These are phyloP conservation scores for Drosophila subquinaria DNA, from an alignment of 2,888 invertebrate genomes.

Conservation along the genomic window DNA sequence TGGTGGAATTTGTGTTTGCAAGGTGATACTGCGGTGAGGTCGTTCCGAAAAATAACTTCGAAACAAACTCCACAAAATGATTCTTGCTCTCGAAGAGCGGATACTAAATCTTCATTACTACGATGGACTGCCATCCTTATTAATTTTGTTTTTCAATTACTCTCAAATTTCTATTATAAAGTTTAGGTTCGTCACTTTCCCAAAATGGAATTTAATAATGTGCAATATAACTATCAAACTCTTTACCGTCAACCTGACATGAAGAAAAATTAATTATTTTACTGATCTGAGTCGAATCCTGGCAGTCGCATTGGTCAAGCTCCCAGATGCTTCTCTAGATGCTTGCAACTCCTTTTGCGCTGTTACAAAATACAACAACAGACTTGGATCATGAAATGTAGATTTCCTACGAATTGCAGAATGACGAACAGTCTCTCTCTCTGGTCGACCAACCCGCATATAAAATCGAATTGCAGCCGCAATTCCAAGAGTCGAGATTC, in stretches of 20 bases:
- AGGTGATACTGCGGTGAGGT: neutral
- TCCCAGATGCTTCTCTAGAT: too few relatives aligned
- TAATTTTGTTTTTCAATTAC: neutral
- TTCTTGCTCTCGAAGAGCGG: neutral
- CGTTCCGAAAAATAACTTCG: neutral
- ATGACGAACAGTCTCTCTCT: too few relatives aligned
- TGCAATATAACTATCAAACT: neutral
- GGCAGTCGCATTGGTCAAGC: too few relatives aligned
- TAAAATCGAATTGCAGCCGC: too few relatives aligned
- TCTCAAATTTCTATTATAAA: slow-evolving; percentile 1
- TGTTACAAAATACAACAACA: too few relatives aligned
- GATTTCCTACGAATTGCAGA: too few relatives aligned
- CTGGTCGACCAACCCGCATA: too few relatives aligned
- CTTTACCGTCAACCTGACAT: neutral
- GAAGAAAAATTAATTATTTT: neutral
- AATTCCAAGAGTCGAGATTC: too few relatives aligned
- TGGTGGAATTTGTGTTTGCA: neutral
- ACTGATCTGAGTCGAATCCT: too few relatives aligned
- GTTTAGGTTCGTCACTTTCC: neutral
- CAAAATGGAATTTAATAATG: neutral
- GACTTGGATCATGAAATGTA: too few relatives aligned
- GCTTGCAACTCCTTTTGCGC: too few relatives aligned
- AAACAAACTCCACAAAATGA: neutral
- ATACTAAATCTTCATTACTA: neutral
- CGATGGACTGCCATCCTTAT: neutral